Evolutionary conservation across 2,797 vertebrate species (phyloP).

Genomic region (Halcyon badia): DNA sequence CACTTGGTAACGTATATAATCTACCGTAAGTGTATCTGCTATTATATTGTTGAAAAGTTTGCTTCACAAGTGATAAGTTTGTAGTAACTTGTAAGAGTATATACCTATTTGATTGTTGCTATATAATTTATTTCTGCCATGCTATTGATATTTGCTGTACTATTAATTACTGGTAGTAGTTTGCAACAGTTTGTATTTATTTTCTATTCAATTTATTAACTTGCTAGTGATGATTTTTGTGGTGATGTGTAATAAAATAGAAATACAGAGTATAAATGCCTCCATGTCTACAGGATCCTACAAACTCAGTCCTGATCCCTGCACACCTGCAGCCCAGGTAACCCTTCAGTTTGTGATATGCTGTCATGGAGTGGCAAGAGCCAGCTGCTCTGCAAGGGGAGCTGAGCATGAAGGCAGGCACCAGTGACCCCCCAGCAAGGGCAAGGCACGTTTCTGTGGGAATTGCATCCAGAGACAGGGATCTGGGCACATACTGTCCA

Average conservation of each 20-base stretch:
- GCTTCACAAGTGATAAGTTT: not conserved
- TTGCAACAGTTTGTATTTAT: not conserved
- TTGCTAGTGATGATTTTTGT: not conserved
- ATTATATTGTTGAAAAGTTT: not conserved
- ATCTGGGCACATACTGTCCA: not conserved
- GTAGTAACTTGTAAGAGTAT: not conserved
- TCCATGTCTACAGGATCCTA: not conserved
- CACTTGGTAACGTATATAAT: not conserved
- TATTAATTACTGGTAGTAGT: not conserved
- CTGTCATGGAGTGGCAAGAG: not conserved
- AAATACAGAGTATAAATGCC: not conserved
- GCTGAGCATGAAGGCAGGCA: not conserved
- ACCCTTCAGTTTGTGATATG: not conserved
- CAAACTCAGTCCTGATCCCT: not conserved
- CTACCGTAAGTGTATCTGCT: not conserved
- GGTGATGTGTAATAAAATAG: not conserved
- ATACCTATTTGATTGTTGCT: not conserved
- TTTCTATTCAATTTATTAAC: not conserved
- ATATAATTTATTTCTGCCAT: not conserved
- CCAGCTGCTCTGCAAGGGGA: not conserved
- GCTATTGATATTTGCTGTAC: not conserved
- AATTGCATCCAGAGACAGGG: not conserved
- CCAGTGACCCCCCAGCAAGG: not conserved
- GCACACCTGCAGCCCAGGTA: not conserved
- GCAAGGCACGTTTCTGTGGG: not conserved